Evolutionary conservation across 2,113 vertebrate species (phyloP).

Genomic region (Chamaetylas fuelleborni): DNA sequence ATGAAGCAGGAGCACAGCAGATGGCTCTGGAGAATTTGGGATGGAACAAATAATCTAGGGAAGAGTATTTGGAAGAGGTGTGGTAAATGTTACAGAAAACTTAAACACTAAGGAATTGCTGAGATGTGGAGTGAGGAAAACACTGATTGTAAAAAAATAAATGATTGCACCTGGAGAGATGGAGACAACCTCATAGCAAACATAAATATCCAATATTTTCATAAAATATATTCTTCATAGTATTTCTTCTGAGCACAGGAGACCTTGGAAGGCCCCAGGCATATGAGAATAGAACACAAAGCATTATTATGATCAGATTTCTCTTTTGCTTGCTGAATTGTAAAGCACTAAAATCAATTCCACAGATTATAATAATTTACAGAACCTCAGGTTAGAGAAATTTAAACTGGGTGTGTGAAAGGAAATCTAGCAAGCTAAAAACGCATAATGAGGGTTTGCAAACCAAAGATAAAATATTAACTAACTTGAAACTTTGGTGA

Average conservation of each 20-base stretch:
- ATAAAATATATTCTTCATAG: not conserved
- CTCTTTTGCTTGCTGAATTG: not conserved
- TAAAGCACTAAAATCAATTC: not conserved
- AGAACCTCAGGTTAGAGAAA: not conserved
- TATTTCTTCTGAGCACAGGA: not conserved
- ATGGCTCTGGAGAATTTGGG: not conserved
- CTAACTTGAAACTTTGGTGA: not conserved
- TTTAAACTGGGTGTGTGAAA: not conserved
- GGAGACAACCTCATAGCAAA: not conserved
- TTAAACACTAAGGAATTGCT: not conserved
- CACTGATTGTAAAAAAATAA: not conserved
- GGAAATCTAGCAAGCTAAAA: not conserved
- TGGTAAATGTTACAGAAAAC: not conserved
- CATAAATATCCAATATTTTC: not conserved
- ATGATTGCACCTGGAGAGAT: not conserved
- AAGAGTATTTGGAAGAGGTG: not conserved
- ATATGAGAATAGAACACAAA: not conserved
- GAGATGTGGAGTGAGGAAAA: not conserved
- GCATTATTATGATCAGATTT: not conserved
- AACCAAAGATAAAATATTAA: not conserved
- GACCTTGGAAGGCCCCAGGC: not conserved
- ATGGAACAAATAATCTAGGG: not conserved
- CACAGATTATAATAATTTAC: not conserved
- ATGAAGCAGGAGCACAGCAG: not conserved
- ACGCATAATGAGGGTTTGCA: not conserved